phyloP scores from a whole-genome alignment of 1,140 invertebrate genomes.

The Plodia interpunctella region DNA sequence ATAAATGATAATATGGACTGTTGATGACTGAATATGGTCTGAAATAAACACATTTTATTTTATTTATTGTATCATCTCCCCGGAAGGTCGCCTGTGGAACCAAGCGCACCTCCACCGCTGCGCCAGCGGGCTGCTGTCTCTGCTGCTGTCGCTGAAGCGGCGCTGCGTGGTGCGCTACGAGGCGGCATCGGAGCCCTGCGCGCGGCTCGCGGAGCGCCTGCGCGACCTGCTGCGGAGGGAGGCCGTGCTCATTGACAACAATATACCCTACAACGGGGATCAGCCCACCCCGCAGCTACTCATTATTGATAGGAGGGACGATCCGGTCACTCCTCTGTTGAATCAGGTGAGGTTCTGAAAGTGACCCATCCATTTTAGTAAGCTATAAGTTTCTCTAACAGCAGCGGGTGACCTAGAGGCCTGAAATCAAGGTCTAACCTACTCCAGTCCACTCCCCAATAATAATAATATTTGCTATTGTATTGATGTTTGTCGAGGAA shows the following conservation, averaged over 20 bases:
- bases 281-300: slow-evolving; percentile 87
- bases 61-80: too few relatives aligned
- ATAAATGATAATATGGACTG: too few relatives aligned
- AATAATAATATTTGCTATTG: too few relatives aligned
- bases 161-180: slow-evolving; percentile 95
- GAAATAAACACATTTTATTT: too few relatives aligned
- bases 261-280: slow-evolving; percentile 81
- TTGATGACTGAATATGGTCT: too few relatives aligned
- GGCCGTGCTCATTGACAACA: slow-evolving; percentile 87
- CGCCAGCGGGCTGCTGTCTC: slow-evolving; percentile 89
- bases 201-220: slow-evolving; percentile 90
- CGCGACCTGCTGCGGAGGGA: slow-evolving; percentile 92
- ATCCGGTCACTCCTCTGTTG: slow-evolving; percentile 97
- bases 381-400: too few relatives aligned
- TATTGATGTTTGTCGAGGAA: too few relatives aligned
- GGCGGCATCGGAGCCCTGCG: slow-evolving; percentile 90
- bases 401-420: too few relatives aligned
- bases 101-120: slow-evolving; percentile 84
- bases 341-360: slow-evolving; percentile 87
- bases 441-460: too few relatives aligned
- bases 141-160: slow-evolving; percentile 95
- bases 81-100: slow-evolving; percentile 86
- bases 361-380: too few relatives aligned
- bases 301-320: slow-evolving; percentile 93
- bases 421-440: too few relatives aligned